Conservation (phyloP, 2,113 vertebrate genomes). For the Pyrgilauda ruficollis region DNA sequence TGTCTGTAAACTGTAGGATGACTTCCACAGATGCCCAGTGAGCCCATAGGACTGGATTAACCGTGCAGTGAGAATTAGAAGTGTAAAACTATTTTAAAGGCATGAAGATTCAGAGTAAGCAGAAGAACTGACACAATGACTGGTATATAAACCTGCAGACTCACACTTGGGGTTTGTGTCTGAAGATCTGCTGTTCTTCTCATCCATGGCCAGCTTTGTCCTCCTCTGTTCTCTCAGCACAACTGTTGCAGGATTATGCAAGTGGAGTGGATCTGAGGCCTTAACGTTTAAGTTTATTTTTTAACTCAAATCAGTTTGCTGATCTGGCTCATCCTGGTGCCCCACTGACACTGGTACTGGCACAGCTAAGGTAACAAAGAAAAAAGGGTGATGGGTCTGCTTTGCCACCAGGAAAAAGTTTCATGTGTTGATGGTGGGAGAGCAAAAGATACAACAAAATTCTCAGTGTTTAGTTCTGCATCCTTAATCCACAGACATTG, state of each 20-base stretch:
- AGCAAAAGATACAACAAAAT: not conserved
- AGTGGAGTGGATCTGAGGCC: not conserved
- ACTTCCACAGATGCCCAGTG: not conserved
- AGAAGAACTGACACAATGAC: not conserved
- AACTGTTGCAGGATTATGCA: not conserved
- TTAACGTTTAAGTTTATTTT: not conserved
- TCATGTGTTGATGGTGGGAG: not conserved
- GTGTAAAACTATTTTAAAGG: not conserved
- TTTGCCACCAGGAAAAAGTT: not conserved
- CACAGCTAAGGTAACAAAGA: not conserved
- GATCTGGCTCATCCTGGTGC: not conserved
- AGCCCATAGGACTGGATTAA: not conserved
- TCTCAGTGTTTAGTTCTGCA: not conserved
- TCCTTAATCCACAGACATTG: not conserved
- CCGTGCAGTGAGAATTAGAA: not conserved
- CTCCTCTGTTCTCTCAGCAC: not conserved
- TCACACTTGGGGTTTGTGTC: not conserved
- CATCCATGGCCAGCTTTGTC: not conserved
- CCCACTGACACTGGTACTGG: not conserved
- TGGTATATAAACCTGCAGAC: not conserved
- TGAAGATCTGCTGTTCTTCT: not conserved
- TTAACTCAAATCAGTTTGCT: not conserved
- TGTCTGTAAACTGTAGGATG: not conserved
- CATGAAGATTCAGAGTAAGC: not conserved
- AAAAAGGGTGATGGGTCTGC: not conserved